These are phyloP conservation scores for Neostethus bicornis DNA, from an alignment of 2,797 vertebrate genomes.

Conservation along the genomic window DNA sequence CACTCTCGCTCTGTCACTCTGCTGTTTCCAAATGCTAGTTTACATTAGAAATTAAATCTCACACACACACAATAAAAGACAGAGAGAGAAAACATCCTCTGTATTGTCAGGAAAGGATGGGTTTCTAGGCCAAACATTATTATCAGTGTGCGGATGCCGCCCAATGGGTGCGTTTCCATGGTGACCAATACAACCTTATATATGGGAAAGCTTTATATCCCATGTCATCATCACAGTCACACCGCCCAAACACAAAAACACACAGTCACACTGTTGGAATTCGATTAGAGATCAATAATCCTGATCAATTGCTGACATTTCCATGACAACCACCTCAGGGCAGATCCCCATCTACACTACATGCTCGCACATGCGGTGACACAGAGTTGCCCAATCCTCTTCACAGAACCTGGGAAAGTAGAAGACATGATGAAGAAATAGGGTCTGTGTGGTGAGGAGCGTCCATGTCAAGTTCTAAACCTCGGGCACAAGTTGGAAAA, in stretches of 20 bases:
- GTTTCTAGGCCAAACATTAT: conserved; percentile 78
- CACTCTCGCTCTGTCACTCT: conserved; percentile 48
- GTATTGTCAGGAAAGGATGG: conserved; percentile 62
- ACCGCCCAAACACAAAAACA: conserved; percentile 1
- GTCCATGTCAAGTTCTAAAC: conserved; percentile 31
- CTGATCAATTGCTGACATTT: conserved; percentile 50
- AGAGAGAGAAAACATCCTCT: conserved; percentile 40
- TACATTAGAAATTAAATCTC: conserved; percentile 55
- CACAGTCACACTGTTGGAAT: conserved; percentile 32
- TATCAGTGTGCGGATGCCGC: conserved; percentile 61
- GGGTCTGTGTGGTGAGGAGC: conserved; percentile 8
- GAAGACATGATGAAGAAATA: conserved; percentile 14
- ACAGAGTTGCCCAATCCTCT: conserved; percentile 19
- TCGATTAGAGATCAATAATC: conserved; percentile 63
- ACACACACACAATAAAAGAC: conserved; percentile 30
- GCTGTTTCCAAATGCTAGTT: conserved; percentile 64
- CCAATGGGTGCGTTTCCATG: conserved; percentile 74
- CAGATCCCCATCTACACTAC: conserved; percentile 26
- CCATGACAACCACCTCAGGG: conserved; percentile 61
- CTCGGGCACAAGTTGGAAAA: background rate
- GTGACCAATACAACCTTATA: conserved; percentile 75
- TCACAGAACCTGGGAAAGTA: conserved; percentile 43
- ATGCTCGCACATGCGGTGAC: conserved; percentile 28
- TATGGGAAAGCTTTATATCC: conserved; percentile 49
- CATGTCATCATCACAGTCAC: conserved; percentile 7